These are phyloP conservation scores for Recurvirostra avosetta DNA, from an alignment of 2,113 vertebrate genomes.

Conservation along the genomic window DNA sequence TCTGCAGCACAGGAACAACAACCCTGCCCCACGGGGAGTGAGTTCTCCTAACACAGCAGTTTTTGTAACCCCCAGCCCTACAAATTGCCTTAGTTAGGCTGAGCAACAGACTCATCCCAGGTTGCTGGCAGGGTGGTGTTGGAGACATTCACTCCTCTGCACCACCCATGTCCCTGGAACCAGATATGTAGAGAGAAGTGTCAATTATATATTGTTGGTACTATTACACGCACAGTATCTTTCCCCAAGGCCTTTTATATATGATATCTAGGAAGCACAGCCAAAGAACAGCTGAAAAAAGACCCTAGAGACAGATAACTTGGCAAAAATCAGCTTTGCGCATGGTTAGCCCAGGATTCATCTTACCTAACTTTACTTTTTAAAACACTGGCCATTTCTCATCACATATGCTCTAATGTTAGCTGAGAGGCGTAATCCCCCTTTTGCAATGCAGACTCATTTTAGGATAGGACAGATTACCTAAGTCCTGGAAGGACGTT, in stretches of 20 bases:
- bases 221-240: background rate
- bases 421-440: background rate
- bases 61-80: background rate
- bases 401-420: rapidly evolving
- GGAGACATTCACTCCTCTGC: background rate
- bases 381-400: background rate
- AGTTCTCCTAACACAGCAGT: background rate
- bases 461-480: background rate
- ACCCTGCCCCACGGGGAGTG: background rate
- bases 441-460: background rate
- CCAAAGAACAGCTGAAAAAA: background rate
- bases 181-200: background rate
- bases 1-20: background rate
- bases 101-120: background rate
- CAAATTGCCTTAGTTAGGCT: background rate
- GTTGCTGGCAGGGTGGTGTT: background rate
- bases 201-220: background rate
- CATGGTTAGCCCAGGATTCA: background rate
- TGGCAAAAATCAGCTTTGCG: background rate
- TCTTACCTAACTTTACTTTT: background rate
- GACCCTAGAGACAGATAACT: background rate
- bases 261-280: background rate
- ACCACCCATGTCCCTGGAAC: background rate
- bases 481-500: background rate
- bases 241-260: background rate